These are phyloP conservation scores for Coracopsis vasa DNA, from an alignment of 2,113 vertebrate genomes.

Conservation along the genomic window DNA sequence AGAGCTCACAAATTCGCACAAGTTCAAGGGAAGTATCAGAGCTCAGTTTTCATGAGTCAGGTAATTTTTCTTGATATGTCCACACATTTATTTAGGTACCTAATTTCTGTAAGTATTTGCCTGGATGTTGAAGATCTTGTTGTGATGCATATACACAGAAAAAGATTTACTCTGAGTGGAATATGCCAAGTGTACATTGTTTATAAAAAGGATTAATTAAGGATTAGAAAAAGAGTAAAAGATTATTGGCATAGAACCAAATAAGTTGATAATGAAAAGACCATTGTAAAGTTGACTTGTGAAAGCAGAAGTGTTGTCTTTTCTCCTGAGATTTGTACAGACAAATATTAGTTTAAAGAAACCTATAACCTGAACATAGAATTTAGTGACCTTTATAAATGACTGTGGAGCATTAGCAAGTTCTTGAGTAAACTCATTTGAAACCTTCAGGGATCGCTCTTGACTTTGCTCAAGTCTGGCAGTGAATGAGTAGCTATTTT, in stretches of 20 bases:
- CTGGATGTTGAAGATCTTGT: neutral
- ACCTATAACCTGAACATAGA: neutral
- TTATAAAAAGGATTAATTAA: conserved; percentile 31
- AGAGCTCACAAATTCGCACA: neutral
- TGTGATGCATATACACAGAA: neutral
- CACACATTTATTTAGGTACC: neutral
- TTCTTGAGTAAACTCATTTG: neutral
- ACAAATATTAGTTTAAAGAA: conserved; percentile 18
- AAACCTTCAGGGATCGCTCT: neutral
- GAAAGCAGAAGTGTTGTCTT: neutral
- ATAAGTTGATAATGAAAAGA: neutral
- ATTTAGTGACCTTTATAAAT: neutral
- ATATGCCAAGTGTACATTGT: neutral
- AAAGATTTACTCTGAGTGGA: neutral
- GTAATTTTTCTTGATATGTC: neutral
- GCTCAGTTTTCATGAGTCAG: neutral
- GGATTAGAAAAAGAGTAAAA: conserved; percentile 13
- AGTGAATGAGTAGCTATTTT: neutral
- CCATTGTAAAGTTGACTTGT: neutral
- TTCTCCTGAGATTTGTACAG: neutral
- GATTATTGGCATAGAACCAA: neutral
- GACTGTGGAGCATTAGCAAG: neutral
- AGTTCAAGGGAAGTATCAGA: neutral
- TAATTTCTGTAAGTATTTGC: neutral
- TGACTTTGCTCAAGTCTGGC: neutral